Conservation (phyloP, 2,113 vertebrate genomes). For the Nestor notabilis region DNA sequence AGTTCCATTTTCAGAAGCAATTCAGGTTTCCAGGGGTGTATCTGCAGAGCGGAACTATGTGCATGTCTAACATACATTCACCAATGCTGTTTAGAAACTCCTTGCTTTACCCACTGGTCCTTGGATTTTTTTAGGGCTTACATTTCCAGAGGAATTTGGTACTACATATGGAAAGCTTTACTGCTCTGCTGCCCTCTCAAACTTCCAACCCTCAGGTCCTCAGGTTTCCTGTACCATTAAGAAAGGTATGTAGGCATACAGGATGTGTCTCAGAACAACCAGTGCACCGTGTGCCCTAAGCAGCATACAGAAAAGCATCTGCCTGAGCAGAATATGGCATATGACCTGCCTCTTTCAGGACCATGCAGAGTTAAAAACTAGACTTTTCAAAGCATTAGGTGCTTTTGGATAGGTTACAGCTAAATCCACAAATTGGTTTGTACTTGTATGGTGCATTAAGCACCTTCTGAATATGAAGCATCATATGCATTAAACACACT, state of each 20-base stretch:
- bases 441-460: neutral
- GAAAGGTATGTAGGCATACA: neutral
- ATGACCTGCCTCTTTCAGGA: neutral
- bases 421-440: neutral
- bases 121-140: neutral
- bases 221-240: constrained; percentile 17
- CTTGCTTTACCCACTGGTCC: neutral
- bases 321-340: neutral
- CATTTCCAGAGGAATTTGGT: constrained; percentile 32
- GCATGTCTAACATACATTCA: neutral
- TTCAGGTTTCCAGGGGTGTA: neutral
- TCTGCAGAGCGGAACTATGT: neutral
- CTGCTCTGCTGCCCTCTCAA: neutral
- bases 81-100: neutral
- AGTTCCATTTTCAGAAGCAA: neutral
- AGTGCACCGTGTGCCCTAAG: neutral
- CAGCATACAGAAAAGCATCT: neutral
- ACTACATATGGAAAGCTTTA: constrained; percentile 31
- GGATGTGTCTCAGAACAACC: neutral
- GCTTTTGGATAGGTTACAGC: neutral
- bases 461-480: neutral
- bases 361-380: neutral
- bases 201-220: constrained; percentile 8
- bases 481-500: neutral
- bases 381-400: neutral